Conservation (phyloP, 2,113 vertebrate species). For the Salvator merianae region DNA sequence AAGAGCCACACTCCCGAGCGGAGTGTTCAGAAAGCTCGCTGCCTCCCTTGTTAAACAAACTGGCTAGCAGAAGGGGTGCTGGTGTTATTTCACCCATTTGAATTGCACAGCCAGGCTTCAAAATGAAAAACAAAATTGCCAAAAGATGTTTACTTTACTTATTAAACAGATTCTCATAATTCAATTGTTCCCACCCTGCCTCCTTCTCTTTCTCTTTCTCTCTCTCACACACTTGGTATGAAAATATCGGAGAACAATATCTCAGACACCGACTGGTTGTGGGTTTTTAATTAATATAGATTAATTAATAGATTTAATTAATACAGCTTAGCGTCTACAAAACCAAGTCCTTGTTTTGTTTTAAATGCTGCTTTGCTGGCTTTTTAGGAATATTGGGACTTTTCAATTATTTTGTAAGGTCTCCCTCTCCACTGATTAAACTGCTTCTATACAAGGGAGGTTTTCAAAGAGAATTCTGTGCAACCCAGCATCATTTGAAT, state of each 20-base stretch:
- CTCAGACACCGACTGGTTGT: constrained; percentile 44
- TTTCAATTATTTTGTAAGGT: not conserved
- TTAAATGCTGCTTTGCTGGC: not conserved
- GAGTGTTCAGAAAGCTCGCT: constrained; percentile 50
- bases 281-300: constrained; percentile 17
- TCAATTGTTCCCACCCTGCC: constrained; percentile 61
- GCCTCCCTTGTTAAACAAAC: constrained; percentile 60
- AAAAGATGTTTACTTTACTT: constrained; percentile 67
- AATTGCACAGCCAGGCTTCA: constrained; percentile 56
- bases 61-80: constrained; percentile 59
- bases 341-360: not conserved
- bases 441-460: not conserved
- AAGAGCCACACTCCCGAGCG: constrained; percentile 25
- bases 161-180: constrained; percentile 61
- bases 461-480: not conserved
- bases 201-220: not conserved
- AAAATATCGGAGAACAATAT: constrained; percentile 45
- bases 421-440: not conserved
- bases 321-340: not conserved
- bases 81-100: constrained; percentile 62
- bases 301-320: not conserved
- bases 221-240: not conserved
- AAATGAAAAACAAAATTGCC: constrained; percentile 63
- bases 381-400: not conserved
- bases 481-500: not conserved